A percentile compares a stretch with the other conserved stretches of the same genome.
Conservation (phyloP, 1,140 invertebrate genomes). For the Hesperophylax magnus region DNA sequence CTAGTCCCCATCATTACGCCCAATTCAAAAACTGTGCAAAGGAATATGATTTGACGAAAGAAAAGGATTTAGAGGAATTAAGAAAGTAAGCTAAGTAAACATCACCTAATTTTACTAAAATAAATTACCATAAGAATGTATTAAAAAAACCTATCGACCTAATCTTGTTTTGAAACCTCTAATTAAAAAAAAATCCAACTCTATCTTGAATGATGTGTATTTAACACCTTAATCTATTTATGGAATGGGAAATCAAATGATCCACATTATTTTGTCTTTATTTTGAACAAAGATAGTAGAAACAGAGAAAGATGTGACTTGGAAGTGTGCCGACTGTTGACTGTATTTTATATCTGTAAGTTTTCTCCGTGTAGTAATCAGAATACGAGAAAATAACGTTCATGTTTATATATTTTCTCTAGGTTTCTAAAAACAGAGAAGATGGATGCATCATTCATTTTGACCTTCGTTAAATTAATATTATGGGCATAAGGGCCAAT, state of each 20-base stretch:
- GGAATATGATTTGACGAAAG: conserved; percentile 97
- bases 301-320: too few species aligned
- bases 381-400: too few species aligned
- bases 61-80: conserved; percentile 90
- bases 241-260: neutral
- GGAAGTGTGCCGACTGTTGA: too few species aligned
- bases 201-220: neutral
- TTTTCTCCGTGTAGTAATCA: too few species aligned
- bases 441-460: too few species aligned
- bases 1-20: conserved; percentile 98
- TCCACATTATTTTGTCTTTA: neutral
- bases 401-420: too few species aligned
- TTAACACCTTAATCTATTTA: neutral
- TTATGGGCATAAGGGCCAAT: too few species aligned
- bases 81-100: conserved; percentile 73
- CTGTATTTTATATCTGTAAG: too few species aligned
- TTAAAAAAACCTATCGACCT: neutral
- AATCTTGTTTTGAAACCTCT: neutral
- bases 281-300: neutral
- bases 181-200: neutral
- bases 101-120: too few species aligned
- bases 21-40: conserved; percentile 92
- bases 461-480: too few species aligned
- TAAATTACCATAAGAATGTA: neutral
- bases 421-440: too few species aligned